Base-by-base conservation (phyloP, 2,888 invertebrate species). In the Drosophila affinis region DNA sequence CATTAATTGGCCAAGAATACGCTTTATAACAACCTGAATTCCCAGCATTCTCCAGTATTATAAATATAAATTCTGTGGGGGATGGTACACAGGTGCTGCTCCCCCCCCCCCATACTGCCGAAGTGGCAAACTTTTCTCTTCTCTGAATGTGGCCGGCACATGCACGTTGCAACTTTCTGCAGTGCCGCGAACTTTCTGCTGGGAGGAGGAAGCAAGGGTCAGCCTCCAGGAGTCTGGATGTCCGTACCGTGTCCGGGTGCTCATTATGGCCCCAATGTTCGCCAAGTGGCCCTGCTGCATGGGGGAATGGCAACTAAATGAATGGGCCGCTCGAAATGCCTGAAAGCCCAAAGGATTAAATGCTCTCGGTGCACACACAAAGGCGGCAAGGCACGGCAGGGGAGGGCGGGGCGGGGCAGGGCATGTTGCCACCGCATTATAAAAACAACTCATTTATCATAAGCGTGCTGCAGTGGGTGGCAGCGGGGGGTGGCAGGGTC, bases 361-460 rank as follows among this genome's bases (percentile, higher is more conserved):
- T 74, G 62, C 71, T 64, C 71, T 62, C 54, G 58, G 51, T 74
- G 55, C 74, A 70, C 54, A 70, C 60, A 75, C 73, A 76, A 61
- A 77, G 61, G 58, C 62, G 71, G 61, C 34, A 32, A 3, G 39
- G 39, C 68, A 65, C 2, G 34, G 34, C 68, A 65, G 67, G 61
- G 24, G 2, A 24, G 24, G 24, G 0, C 24, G 3, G 2, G 9
- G 9, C 34, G 3, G 2, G 9, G 9, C 34, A 39, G 34, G 39
- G 39, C 70, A 65, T 67, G 61, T 72, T 76, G 70, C 62, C 70
- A 87, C 71, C 86, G 84, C 81, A 88, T 74, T 87, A 74, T 86
- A 71, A 71, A 73, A 76, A 76, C 72, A 86, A 79, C 83, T 86
- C 85, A 85, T 85, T 85, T 88, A 85, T 85, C 85, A 85, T 86